Conservation (phyloP, 2,113 vertebrate genomes). For the Nothoprocta perdicaria region DNA sequence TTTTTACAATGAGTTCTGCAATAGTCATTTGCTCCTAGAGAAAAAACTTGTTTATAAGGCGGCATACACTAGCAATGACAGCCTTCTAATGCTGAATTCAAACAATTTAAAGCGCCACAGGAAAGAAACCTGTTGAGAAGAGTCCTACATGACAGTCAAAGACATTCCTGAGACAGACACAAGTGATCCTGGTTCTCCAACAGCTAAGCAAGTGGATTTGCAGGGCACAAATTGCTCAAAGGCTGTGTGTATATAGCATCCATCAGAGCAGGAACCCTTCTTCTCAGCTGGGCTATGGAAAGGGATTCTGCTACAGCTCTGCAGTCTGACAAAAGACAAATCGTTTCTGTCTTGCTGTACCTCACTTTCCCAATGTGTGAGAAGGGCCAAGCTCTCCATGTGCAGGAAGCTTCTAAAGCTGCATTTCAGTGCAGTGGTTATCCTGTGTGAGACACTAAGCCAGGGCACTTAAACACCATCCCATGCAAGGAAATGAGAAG, state of each 20-base stretch:
- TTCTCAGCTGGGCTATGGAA: background rate
- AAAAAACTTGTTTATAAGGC: background rate
- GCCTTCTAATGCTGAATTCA: too few species aligned
- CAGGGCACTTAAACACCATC: background rate
- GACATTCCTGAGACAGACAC: accelerated
- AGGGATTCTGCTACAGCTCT: background rate
- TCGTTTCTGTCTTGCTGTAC: accelerated
- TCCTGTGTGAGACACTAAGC: background rate
- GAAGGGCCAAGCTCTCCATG: accelerated
- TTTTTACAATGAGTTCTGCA: background rate
- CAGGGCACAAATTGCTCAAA: background rate
- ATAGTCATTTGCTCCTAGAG: background rate
- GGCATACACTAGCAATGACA: background rate
- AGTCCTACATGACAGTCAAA: accelerated
- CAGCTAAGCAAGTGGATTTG: accelerated
- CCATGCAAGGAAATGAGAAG: background rate
- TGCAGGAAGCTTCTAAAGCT: background rate
- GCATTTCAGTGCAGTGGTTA: accelerated
- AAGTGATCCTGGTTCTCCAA: background rate
- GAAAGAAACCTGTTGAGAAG: accelerated
- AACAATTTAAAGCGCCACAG: accelerated
- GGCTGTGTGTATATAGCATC: too few species aligned
- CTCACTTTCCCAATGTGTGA: background rate
- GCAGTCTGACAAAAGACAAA: background rate
- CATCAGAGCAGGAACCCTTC: accelerated